phyloP scores from a whole-genome alignment of 1,140 invertebrate genomes.

The Pachypeltis micranthus region DNA sequence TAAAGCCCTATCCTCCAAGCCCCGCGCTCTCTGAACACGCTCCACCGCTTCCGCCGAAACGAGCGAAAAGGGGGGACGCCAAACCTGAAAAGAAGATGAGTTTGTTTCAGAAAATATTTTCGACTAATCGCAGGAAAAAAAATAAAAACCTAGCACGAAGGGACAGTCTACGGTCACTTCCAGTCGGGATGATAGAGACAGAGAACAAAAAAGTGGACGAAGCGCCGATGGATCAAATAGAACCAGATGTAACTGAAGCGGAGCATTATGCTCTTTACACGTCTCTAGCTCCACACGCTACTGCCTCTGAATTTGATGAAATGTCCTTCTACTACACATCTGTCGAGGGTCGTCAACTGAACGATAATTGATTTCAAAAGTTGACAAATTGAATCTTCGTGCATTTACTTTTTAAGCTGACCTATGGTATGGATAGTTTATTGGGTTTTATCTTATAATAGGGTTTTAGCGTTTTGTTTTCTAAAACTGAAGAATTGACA shows the following conservation, averaged over 20 bases:
- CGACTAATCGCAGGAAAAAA: conserved; percentile 29
- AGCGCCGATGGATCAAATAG: not conserved
- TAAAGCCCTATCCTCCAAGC: conserved; percentile 24
- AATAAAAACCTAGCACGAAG: conserved; percentile 17
- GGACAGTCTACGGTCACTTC: conserved; percentile 21
- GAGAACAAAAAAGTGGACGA: not conserved
- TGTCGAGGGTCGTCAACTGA: conserved; percentile 46
- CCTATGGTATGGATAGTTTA: not conserved
- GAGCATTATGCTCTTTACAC: conserved; percentile 78
- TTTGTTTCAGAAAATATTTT: conserved; percentile 54
- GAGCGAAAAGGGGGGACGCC: conserved; percentile 49
- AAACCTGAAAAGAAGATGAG: conserved; percentile 41
- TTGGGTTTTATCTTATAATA: not conserved
- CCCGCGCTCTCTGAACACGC: conserved; percentile 38
- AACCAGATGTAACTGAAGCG: conserved; percentile 51
- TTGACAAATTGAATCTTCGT: not conserved
- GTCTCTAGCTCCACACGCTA: conserved; percentile 67
- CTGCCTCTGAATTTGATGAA: conserved; percentile 74
- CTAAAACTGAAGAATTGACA: not conserved
- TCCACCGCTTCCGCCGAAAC: conserved; percentile 65
- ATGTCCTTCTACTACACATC: conserved; percentile 73
- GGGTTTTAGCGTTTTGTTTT: not conserved
- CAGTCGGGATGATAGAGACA: conserved; percentile 37
- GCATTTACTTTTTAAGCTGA: not conserved
- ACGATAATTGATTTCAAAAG: not conserved